These are phyloP conservation scores for Heliconius sara DNA, from an alignment of 2,888 invertebrate species.

Conservation along the genomic window DNA sequence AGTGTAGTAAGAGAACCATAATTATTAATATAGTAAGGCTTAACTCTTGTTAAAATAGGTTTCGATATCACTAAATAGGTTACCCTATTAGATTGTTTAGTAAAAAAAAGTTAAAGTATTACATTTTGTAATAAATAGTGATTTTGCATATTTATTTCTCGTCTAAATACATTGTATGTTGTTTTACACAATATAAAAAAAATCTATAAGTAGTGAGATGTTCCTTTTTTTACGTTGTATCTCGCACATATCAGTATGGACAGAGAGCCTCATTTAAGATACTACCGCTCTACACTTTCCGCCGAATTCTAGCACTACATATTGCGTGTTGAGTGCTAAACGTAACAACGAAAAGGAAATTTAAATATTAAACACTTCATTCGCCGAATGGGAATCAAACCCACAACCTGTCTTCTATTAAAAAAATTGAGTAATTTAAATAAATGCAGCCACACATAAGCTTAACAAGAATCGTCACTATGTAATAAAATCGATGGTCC, in stretches of 20 bases:
- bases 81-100: neutral
- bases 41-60: neutral
- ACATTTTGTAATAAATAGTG: too few relatives aligned
- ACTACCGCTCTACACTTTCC: too few relatives aligned
- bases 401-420: neutral
- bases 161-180: neutral
- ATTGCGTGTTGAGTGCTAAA: too few relatives aligned
- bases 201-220: too few relatives aligned
- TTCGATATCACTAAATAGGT: constrained; percentile 5
- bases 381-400: too few relatives aligned
- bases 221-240: too few relatives aligned
- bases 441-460: neutral
- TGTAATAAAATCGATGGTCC: constrained; percentile 6
- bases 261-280: too few relatives aligned
- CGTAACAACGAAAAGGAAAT: too few relatives aligned
- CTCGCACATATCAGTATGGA: too few relatives aligned
- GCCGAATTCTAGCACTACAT: too few relatives aligned
- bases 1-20: constrained; percentile 56
- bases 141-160: neutral
- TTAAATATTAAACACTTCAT: too few relatives aligned
- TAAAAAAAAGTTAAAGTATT: neutral
- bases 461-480: neutral
- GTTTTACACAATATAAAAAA: too few relatives aligned
- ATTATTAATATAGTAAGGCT: constrained; percentile 17
- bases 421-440: neutral